Evolutionary conservation across 2,888 invertebrate species (phyloP).

Genomic region (Rosalia funebris): DNA sequence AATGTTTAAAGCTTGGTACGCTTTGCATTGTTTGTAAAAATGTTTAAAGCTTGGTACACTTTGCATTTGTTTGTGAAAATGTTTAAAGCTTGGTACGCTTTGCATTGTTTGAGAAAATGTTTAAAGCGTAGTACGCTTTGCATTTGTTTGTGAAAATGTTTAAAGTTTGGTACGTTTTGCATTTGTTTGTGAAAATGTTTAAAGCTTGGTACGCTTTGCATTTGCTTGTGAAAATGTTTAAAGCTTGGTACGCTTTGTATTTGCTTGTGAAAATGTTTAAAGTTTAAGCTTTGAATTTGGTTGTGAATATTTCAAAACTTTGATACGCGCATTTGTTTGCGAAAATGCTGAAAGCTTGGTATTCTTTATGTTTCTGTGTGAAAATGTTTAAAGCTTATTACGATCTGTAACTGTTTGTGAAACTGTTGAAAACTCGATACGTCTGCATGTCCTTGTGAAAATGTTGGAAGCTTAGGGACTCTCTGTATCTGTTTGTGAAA

Average conservation of each 20-base stretch:
- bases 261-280: not conserved
- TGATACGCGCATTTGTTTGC: not conserved
- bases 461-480: not conserved
- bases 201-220: not conserved
- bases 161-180: not conserved
- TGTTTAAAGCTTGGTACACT: not conserved
- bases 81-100: not conserved
- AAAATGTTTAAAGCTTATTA: not conserved
- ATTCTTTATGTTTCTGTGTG: not conserved
- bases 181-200: not conserved
- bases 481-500: not conserved
- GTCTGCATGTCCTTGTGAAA: not conserved
- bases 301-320: not conserved
- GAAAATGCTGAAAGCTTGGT: not conserved
- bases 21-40: not conserved
- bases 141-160: not conserved
- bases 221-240: not conserved
- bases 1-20: not conserved
- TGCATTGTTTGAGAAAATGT: not conserved
- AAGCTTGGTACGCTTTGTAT: not conserved
- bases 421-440: not conserved
- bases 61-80: not conserved
- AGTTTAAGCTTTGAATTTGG: not conserved
- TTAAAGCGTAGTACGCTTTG: not conserved
- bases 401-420: not conserved